Evolutionary conservation across 2,888 invertebrate genomes (phyloP), one percentile per base, ranked within the genome.

Genomic region (Polyommatus iphigenia): DNA sequence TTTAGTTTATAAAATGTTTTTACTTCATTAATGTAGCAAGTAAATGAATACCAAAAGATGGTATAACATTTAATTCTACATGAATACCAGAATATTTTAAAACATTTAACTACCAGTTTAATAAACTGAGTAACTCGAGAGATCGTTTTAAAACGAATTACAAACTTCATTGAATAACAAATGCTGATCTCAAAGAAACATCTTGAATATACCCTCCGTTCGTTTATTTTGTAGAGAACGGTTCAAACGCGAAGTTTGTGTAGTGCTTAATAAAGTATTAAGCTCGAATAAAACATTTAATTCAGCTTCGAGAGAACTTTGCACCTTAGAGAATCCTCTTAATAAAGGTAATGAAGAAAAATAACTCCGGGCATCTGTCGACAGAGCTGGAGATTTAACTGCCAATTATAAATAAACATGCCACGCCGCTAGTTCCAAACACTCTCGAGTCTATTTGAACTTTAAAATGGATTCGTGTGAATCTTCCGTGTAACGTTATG

Each of bases 331-430:
- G 75, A 75, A 50, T 75, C 54, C 75, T 75, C 75, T 75, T 75
- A 75, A 75, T 75, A 75, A 75, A 75, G 46, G 75, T 75, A 75
- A 75, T 75, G 75, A 75, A 75, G 75, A 75, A 75, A 75, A 75
- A 75, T 75, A 75, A 75, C 75, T 75, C 29, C 46, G 75, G 54
- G 50, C 54, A 72, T 41, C n/a, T 72, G 41, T 41, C 36, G 72
- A 72, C 72, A 36, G 29, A 75, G 50, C 13, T 50, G 46, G 50
- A 50, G 46, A 24, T 50, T 75, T 73, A 46, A 41, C 41, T 50
- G 18, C 29, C 75, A 54, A 75, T 24, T 75, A 75, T 50, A 75
- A 50, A 54, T 41, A 72, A 67, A 67, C 67, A 67, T 67, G 67
- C 29, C 67, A 29, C 18, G 29, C 29, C 15, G 29, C 29, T 67